Conservation (phyloP, 2,113 vertebrate genomes). For the Malurus alboscapulatus region DNA sequence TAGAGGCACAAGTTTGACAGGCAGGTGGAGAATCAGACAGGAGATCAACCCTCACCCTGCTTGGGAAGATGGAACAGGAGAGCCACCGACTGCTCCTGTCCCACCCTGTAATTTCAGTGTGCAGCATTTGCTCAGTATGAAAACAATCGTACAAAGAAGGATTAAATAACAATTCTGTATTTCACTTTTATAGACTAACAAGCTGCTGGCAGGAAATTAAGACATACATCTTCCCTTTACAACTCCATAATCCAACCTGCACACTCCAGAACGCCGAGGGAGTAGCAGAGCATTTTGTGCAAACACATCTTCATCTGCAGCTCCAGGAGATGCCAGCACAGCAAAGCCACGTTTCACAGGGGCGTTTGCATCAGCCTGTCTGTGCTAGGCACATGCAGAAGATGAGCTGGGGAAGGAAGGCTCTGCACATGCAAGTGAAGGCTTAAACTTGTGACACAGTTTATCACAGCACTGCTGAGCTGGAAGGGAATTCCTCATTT, state of each 20-base stretch:
- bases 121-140: neutral
- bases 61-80: neutral
- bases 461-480: neutral
- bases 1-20: neutral
- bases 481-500: neutral
- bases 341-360: neutral
- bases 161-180: conserved; percentile 33
- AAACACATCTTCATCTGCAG: neutral
- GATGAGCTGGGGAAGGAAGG: neutral
- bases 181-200: conserved; percentile 50
- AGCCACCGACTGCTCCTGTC: neutral
- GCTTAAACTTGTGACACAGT: neutral
- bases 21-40: neutral
- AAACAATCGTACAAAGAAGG: conserved; percentile 15
- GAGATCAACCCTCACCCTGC: neutral
- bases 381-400: neutral
- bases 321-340: neutral
- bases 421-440: neutral
- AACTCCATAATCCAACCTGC: neutral
- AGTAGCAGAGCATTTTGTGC: conserved; percentile 5
- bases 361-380: neutral
- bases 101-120: neutral
- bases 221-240: conserved; percentile 8
- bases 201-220: conserved; percentile 54
- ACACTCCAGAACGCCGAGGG: neutral